These are phyloP conservation scores for Ashinkailepas kermadecensis DNA, from an alignment of 2,888 invertebrate species.

Conservation along the genomic window DNA sequence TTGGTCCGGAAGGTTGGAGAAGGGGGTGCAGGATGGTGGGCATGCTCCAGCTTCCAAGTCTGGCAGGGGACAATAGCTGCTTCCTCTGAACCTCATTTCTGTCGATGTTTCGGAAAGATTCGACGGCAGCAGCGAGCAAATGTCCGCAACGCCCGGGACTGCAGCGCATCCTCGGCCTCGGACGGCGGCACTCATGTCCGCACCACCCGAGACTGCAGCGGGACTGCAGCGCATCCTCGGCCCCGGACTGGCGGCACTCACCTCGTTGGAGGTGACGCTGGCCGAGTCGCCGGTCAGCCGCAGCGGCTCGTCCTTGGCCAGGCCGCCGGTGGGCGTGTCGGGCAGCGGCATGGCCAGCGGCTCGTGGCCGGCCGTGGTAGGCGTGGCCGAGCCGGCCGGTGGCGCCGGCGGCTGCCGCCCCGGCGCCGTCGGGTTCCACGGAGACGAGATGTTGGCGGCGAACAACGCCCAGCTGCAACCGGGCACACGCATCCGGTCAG, in stretches of 20 bases:
- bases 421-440: conserved; percentile 21
- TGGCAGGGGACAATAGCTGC: too few relatives aligned
- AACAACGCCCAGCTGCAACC: neutral
- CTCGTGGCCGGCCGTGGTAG: neutral
- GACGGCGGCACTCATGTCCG: neutral
- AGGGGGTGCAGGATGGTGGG: too few relatives aligned
- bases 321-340: conserved; percentile 11
- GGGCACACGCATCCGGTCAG: too few relatives aligned
- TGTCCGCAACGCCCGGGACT: too few relatives aligned
- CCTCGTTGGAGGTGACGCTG: conserved; percentile 24
- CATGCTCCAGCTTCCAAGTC: too few relatives aligned
- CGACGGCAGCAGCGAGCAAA: too few relatives aligned
- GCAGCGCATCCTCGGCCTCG: too few relatives aligned
- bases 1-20: too few relatives aligned
- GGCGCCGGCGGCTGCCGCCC: conserved; percentile 18
- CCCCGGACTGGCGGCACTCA: neutral
- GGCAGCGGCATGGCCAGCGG: neutral
- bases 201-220: too few relatives aligned
- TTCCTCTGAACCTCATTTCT: too few relatives aligned
- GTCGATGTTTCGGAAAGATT: too few relatives aligned
- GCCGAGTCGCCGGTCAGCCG: neutral
- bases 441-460: conserved; percentile 14
- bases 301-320: neutral
- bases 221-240: too few relatives aligned
- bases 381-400: conserved; percentile 18